These are phyloP conservation scores for Cylas formicarius DNA, from an alignment of 1,140 invertebrate species.

Conservation along the genomic window DNA sequence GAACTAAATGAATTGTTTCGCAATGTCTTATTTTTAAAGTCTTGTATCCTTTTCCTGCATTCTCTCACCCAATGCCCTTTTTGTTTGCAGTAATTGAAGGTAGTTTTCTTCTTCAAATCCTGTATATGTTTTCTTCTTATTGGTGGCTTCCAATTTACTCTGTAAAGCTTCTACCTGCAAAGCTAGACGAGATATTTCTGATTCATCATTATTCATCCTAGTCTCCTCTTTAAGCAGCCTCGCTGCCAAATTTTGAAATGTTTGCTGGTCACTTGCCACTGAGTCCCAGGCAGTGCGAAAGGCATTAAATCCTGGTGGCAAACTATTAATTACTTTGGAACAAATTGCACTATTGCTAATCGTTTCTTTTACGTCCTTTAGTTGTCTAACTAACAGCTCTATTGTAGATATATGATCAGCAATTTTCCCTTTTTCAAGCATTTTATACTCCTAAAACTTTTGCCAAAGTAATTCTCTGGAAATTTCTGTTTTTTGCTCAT, in stretches of 20 bases:
- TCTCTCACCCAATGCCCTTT: constrained; percentile 11
- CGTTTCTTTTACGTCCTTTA: constrained; percentile 27
- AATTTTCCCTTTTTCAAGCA: constrained; percentile 8
- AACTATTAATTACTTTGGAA: constrained; percentile 15
- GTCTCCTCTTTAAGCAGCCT: constrained; percentile 28
- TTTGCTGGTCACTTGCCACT: constrained; percentile 21
- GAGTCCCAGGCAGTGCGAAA: constrained; percentile 27
- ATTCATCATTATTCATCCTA: constrained; percentile 15
- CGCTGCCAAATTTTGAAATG: constrained; percentile 23
- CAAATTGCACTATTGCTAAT: constrained; percentile 14
- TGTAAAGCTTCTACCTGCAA: constrained; percentile 10
- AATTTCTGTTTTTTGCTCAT: constrained; percentile 34
- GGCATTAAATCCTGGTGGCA: constrained; percentile 30
- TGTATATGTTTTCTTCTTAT: constrained; percentile 5
- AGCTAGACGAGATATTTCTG: constrained; percentile 2
- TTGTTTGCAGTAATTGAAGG: constrained; percentile 11
- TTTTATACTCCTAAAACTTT: constrained; percentile 11
- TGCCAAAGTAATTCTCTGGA: constrained; percentile 21
- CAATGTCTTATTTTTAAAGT: constrained; percentile 1
- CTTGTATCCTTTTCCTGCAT: constrained; percentile 9
- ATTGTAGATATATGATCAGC: constrained; percentile 13
- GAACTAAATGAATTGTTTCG: too few species aligned
- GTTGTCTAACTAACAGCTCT: constrained; percentile 20
- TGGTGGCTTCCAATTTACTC: constrained; percentile 2
- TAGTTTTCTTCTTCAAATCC: constrained; percentile 10